These are phyloP conservation scores for Sparidentex hasta DNA, from an alignment of 2,797 vertebrate genomes.

Conservation along the genomic window DNA sequence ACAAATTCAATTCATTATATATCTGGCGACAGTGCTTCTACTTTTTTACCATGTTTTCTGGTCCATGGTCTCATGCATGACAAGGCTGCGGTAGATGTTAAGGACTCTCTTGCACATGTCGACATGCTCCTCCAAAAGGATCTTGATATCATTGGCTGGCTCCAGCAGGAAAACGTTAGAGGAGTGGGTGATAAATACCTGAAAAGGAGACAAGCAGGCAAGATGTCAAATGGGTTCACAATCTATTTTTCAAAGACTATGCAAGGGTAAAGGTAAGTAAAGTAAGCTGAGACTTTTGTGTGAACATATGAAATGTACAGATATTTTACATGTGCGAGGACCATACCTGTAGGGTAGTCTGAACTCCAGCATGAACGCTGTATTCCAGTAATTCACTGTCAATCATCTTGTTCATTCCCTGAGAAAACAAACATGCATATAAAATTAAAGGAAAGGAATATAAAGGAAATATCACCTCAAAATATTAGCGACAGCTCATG, in stretches of 20 bases:
- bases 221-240: background rate
- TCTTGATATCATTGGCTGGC: constrained; percentile 96
- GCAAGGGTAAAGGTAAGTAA: too few species aligned
- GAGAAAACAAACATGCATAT: constrained; percentile 19
- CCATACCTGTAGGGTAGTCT: constrained; percentile 94
- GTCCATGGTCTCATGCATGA: constrained; percentile 99
- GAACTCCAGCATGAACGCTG: constrained; percentile 92
- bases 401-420: constrained; percentile 86
- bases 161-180: constrained; percentile 97
- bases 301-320: background rate
- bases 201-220: constrained; percentile 33
- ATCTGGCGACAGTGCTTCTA: background rate
- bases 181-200: constrained; percentile 98
- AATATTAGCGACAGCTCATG: background rate
- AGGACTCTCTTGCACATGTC: constrained; percentile 99
- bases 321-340: background rate
- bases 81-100: constrained; percentile 98
- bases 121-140: constrained; percentile 95
- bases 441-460: too few species aligned
- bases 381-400: constrained; percentile 90
- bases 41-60: constrained; percentile 95
- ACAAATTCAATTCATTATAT: background rate
- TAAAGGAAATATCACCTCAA: background rate
- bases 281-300: background rate
- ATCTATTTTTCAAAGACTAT: background rate